A percentile compares a stretch with the other conserved stretches of the same genome.
phyloP scores from a whole-genome alignment of 1,140 invertebrate genomes.

The Pogonus chalceus region DNA sequence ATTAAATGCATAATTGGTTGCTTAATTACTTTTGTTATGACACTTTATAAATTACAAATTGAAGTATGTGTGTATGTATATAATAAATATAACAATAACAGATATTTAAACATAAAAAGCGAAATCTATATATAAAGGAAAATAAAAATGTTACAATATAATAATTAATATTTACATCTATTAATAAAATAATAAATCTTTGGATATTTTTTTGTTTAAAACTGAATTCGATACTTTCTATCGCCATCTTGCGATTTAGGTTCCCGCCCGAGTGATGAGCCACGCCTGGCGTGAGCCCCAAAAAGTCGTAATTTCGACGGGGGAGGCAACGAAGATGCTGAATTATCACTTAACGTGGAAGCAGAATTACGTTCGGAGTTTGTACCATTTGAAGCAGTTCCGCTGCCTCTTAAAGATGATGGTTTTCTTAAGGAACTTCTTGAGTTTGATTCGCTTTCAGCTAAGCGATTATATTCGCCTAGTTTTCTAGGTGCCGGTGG shows the following conservation, averaged over 20 bases:
- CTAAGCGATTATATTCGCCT: conserved; percentile 46
- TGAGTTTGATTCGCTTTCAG: conserved; percentile 40
- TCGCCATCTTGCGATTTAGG: conserved; percentile 38
- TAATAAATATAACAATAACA: background rate
- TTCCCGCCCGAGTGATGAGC: conserved; percentile 45
- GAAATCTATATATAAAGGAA: background rate
- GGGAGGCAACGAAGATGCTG: conserved; percentile 45
- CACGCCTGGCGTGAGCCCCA: conserved; percentile 36
- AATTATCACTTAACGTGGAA: conserved; percentile 45
- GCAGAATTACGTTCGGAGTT: conserved; percentile 42
- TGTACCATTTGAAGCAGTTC: conserved; percentile 38
- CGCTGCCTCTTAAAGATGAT: conserved; percentile 26
- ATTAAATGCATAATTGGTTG: background rate
- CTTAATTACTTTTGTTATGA: background rate
- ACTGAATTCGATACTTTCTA: conserved; percentile 60
- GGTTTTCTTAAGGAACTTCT: conserved; percentile 35
- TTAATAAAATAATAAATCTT: background rate
- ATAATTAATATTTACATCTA: background rate
- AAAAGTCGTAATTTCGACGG: conserved; percentile 48
- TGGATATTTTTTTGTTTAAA: conserved; percentile 33
- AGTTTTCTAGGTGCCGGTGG: conserved; percentile 43
- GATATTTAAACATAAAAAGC: background rate
- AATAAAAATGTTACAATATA: background rate
- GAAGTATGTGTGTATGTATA: background rate
- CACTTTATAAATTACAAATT: background rate